A percentile compares a stretch with the other conserved stretches of the same genome.
Evolutionary conservation across 2,888 invertebrate genomes (phyloP).

Genomic region (Erpobdella octoculata): DNA sequence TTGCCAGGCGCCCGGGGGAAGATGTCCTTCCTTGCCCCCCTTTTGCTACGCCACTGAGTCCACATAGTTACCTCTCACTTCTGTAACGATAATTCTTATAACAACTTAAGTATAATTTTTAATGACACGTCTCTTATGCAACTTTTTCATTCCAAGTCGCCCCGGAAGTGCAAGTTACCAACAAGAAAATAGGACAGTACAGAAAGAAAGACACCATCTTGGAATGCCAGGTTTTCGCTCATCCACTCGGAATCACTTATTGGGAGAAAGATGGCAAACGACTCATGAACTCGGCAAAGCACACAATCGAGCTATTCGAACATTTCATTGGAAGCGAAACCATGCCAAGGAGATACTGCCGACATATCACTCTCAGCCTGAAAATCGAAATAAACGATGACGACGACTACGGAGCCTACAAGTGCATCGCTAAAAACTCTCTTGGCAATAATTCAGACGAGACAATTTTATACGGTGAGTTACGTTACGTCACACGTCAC

Average conservation of each 20-base stretch:
- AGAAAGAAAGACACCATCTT: slow-evolving; percentile 15
- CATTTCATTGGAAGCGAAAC: slow-evolving; percentile 21
- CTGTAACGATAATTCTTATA: background rate
- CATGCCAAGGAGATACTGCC: background rate
- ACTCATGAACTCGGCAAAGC: slow-evolving; percentile 23
- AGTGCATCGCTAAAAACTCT: slow-evolving; percentile 34
- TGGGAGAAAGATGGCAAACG: slow-evolving; percentile 40
- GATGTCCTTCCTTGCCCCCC: background rate
- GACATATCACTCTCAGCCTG: slow-evolving; percentile 35
- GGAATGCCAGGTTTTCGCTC: slow-evolving; percentile 18
- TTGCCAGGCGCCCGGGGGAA: background rate
- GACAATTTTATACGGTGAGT: background rate
- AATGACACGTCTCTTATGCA: no score
- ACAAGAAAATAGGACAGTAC: background rate
- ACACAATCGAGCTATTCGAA: slow-evolving; percentile 30
- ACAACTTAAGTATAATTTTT: background rate
- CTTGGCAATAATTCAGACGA: slow-evolving; percentile 30
- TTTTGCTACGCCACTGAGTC: no score
- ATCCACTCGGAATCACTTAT: slow-evolving; percentile 35
- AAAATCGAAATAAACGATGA: slow-evolving; percentile 31
- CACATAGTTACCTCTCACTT: background rate
- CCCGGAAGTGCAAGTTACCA: background rate
- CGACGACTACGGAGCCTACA: slow-evolving; percentile 35
- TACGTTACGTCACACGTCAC: background rate
- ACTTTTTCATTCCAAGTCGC: background rate